Base-by-base conservation (phyloP, 2,888 invertebrate genomes). In the Brachyopa scutellaris region DNA sequence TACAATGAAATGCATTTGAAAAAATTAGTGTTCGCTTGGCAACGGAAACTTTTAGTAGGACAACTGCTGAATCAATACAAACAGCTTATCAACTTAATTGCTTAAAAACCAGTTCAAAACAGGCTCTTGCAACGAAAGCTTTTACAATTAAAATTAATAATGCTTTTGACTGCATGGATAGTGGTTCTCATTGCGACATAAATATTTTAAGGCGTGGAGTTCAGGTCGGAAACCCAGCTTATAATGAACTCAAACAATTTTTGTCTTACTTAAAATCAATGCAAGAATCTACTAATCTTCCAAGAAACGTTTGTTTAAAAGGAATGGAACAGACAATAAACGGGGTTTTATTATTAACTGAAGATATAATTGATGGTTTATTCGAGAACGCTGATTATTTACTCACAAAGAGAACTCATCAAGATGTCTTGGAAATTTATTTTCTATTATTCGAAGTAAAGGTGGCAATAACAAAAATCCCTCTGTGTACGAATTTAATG, bases 1-100 rank as follows among this genome's bases (percentile, higher is more conserved):
- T n/a, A 33, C 33, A 33, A 33, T 3, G 2, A 9, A 2, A 9
- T n/a, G 9, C 8, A n/a, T n/a, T n/a, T n/a, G n/a, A n/a, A 36
- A 17, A 40, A 40, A 40, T 17, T 15, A 15, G 15, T 40, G 40
- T 40, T 40, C 40, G 40, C 40, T 40, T 40, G 40, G 40, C 40
- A 40, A 40, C 17, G 40, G 40, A 40, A 40, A 15, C 40, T 17
- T 40, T 33, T 33, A 1, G 33, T 33, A 33, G 33, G 33, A 33
- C 1, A 33, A 33, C 33, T 5, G 33, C n/a, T 15, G 40, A 15
- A 40, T 40, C 40, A 40, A 40, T 40, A 40, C 15, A 40, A 40
- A 36, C 13, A 11, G 36, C 29, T 29, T 8, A 29, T 29, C 29
- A 29, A 29, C 7, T 29, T 5, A 29, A 8, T 36, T 8, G 36